Evolutionary conservation across 2,113 vertebrate species (phyloP), one percentile per base, ranked within the genome.

Genomic region (Cyrtonyx montezumae): DNA sequence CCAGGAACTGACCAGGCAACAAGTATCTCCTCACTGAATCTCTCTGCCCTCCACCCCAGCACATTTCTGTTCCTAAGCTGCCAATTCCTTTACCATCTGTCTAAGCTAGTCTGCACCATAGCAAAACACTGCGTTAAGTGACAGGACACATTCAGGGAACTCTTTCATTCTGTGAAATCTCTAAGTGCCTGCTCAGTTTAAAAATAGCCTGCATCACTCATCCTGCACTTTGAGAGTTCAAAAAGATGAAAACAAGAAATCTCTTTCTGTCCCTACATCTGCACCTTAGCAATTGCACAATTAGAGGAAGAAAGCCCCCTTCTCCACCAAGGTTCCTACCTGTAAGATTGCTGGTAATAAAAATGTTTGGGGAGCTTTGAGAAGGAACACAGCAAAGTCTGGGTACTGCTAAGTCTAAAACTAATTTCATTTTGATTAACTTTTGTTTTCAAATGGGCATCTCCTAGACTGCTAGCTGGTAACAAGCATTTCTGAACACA

Each of bases 121-220:
- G 87, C 42, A 92, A 95, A 94, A 92, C 65, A 83, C 79, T 23
- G 17, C 1, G 11, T 53, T 65, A 94, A 89, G 93, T 78, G 91
- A 94, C 82, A 94, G 91, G 90, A 88, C 79, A 93, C 91, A 87
- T 90, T 71, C 79, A 88, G 65, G 65, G 83, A 94, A 93, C 82
- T 88, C 83, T 81, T 63, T 63, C 42, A 23, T 80, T 94, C 84
- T 75, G 71, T 88, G 95, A 89, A 83, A 92, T 80, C 48, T 94
- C 20, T 13, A 51, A 55, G 63, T 79, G 87, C 49, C 78, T 92
- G 84, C 63, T 89, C 59, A 20, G 37, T 45, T 87, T 71, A 86
- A 96, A 96, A 96, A 94, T 87, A 96, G 79, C 36, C 55, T 2
- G 5, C 59, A 83, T 51, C 93, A 61, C 73, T 90, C 91, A 78